Base-by-base conservation (phyloP, 1,140 invertebrate genomes). In the Galleria mellonella region DNA sequence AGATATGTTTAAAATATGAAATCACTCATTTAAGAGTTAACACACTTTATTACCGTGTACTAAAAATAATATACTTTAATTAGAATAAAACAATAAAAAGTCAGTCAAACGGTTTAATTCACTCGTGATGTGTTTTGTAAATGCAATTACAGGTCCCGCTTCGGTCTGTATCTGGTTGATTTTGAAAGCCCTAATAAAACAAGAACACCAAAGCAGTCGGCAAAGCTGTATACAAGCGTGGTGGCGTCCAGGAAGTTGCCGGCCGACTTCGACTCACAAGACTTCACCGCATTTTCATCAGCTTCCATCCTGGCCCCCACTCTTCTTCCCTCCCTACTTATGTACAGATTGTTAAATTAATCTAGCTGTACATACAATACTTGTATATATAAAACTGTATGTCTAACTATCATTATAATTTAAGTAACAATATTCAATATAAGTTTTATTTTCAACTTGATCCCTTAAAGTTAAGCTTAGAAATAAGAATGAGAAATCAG, bases 151-250 rank as follows among this genome's bases (percentile, higher is more conserved):
- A 90, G 89, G 38, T 88, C 91, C 76, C 90, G 88, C 61, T 96
- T 94, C 82, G 94, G 94, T 41, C 71, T 96, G 4, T 90, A 92
- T 60, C 87, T 90, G 41, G 92, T 96, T 3, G 90, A 96, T 76
- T 95, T 95, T 61, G 87, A 79, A 8, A 88, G 91, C 57, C 89
- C 91, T 0, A 85, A 91, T 15, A 89, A 91, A 64, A 89, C 89
- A 9, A 88, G 94, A 54, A 93, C 89, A 10, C 88, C 90, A 1
- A 96, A 95, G 76, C 83, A 89, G 27, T 96, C 94, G 12, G 89
- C 90, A 0, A 60, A 87, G 43, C 89, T 92, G 44, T 90, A 89
- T 58, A 43, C 72, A 4, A 47, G 54, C 30, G 83, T 87, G 33
- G 70, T 85, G 11, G 38, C 70, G 14, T 62, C 74, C 10, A 64